Evolutionary conservation across 1,140 invertebrate species (phyloP).

Genomic region (Cryptotermes secundus): DNA sequence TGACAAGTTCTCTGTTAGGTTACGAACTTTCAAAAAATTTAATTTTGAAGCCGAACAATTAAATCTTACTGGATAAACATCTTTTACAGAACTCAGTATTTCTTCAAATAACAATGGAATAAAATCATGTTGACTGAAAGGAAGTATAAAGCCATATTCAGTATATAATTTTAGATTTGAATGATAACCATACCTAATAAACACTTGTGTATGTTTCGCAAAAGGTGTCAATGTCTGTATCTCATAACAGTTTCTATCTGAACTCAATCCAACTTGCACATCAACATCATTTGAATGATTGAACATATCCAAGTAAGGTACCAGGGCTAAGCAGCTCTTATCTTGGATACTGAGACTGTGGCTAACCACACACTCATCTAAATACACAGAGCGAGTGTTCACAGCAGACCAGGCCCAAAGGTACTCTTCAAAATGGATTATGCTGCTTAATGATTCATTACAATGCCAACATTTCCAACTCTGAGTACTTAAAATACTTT

Average conservation of each 20-base stretch:
- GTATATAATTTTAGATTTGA: slow-evolving; percentile 65
- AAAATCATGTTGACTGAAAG: slow-evolving; percentile 60
- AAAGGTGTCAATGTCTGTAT: slow-evolving; percentile 54
- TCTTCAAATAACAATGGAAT: slow-evolving; percentile 54
- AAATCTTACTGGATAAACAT: slow-evolving; percentile 35
- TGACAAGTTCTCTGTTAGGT: slow-evolving; percentile 53
- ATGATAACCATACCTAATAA: slow-evolving; percentile 74
- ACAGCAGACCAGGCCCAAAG: slow-evolving; percentile 68
- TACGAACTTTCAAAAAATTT: slow-evolving; percentile 53
- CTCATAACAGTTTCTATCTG: slow-evolving; percentile 52
- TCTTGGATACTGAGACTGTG: slow-evolving; percentile 47
- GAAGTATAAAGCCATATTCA: slow-evolving; percentile 74
- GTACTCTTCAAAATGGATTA: slow-evolving; percentile 51
- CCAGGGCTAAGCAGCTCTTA: slow-evolving; percentile 64
- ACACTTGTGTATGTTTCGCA: slow-evolving; percentile 61
- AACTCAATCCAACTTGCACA: slow-evolving; percentile 53
- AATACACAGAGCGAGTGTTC: slow-evolving; percentile 72
- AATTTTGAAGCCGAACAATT: slow-evolving; percentile 46
- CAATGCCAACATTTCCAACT: slow-evolving; percentile 48
- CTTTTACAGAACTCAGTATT: slow-evolving; percentile 46
- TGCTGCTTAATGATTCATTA: slow-evolving; percentile 44
- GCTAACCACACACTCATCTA: slow-evolving; percentile 46
- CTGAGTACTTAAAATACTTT: slow-evolving; percentile 43
- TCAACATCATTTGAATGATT: slow-evolving; percentile 65
- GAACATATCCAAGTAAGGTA: slow-evolving; percentile 76